Percentiles rank a stretch among this genome's conserved stretches.
These are phyloP conservation scores for Danio jaintianensis DNA, from an alignment of 2,797 vertebrate species.

Conservation along the genomic window DNA sequence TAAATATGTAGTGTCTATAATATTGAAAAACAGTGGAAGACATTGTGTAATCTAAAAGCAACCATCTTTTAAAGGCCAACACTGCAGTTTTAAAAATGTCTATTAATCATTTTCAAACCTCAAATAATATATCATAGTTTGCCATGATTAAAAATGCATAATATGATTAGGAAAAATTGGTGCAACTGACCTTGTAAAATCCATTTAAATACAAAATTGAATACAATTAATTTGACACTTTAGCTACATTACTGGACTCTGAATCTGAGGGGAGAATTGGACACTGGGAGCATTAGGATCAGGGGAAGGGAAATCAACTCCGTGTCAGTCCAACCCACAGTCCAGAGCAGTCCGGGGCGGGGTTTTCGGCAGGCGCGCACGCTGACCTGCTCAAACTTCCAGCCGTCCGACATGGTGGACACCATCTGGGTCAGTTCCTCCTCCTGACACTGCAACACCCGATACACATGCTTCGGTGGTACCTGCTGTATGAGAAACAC, in stretches of 20 bases:
- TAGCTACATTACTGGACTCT: slow-evolving; percentile 59
- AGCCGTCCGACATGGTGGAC: slow-evolving; percentile 98
- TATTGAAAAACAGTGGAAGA: no score
- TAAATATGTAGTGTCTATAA: no score
- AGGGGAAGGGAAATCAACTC: slow-evolving; percentile 68
- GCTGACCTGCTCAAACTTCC: slow-evolving; percentile 98
- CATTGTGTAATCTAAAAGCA: no score
- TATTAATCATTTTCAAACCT: no score
- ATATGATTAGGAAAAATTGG: not conserved
- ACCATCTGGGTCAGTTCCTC: slow-evolving; percentile 99
- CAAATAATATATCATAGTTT: no score
- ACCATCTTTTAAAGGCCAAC: no score
- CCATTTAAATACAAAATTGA: slow-evolving; percentile 14
- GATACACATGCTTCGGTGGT: slow-evolving; percentile 91
- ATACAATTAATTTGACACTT: slow-evolving; percentile 20
- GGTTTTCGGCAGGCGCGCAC: slow-evolving; percentile 84
- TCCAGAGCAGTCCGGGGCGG: slow-evolving; percentile 86
- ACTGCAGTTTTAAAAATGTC: no score
- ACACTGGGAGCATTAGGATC: slow-evolving; percentile 62
- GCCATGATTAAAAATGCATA: not conserved
- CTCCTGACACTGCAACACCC: slow-evolving; percentile 92
- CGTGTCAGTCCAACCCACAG: slow-evolving; percentile 86
- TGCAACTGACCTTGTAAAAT: slow-evolving; percentile 15
- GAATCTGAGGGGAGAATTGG: slow-evolving; percentile 59
- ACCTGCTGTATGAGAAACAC: slow-evolving; percentile 77